These are phyloP conservation scores for Antheraea yamamai DNA, from an alignment of 2,888 invertebrate species.

Conservation along the genomic window DNA sequence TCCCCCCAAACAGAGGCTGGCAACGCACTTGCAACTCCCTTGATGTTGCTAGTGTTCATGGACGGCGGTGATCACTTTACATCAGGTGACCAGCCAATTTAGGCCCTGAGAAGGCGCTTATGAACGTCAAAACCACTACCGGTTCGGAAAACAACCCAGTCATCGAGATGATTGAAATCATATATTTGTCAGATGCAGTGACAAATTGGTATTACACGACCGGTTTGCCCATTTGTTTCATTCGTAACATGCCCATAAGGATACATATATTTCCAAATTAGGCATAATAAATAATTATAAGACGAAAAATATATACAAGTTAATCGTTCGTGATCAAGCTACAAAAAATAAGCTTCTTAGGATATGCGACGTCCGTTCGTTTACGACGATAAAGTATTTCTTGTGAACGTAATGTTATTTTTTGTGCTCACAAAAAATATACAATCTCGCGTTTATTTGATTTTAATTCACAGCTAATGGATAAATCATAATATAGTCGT, in stretches of 20 bases:
- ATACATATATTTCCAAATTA: too few species aligned
- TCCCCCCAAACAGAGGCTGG: too few species aligned
- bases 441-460: background rate
- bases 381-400: background rate
- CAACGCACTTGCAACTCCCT: too few species aligned
- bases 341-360: background rate
- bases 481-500: background rate
- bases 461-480: background rate
- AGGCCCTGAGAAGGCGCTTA: too few species aligned
- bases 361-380: conserved; percentile 4
- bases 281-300: background rate
- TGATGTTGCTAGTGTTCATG: too few species aligned
- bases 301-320: background rate
- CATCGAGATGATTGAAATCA: background rate
- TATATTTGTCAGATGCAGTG: background rate
- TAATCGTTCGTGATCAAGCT: background rate
- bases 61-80: too few species aligned
- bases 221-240: background rate
- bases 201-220: background rate
- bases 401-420: background rate
- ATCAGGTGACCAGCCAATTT: too few species aligned
- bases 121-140: too few species aligned
- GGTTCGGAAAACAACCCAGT: too few species aligned
- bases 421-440: background rate
- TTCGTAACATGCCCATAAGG: too few species aligned